These are phyloP conservation scores for Ormyrus labotus DNA, from an alignment of 2,888 invertebrate genomes.

Conservation along the genomic window DNA sequence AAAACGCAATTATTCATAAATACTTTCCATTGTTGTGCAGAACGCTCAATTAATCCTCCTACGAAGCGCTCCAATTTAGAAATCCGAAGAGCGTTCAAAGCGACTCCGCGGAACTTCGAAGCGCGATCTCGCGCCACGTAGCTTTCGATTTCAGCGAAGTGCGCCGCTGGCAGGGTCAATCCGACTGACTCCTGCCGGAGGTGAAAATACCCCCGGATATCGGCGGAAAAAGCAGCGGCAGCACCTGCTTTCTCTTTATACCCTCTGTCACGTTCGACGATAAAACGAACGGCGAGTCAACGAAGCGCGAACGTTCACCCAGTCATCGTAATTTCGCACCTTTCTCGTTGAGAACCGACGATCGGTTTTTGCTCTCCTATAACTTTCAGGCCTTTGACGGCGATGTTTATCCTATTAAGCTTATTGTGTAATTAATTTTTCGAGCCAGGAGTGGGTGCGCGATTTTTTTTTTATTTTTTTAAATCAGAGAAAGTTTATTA, in stretches of 20 bases:
- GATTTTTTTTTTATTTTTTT: no score
- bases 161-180: conserved; percentile 38
- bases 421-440: no score
- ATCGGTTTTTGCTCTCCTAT: no score
- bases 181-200: background rate
- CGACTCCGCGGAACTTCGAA: background rate
- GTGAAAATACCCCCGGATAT: conserved; percentile 31
- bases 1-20: no score
- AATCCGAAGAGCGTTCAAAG: background rate
- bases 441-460: no score
- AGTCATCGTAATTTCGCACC: conserved; percentile 47
- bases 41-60: no score
- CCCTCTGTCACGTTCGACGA: conserved; percentile 19
- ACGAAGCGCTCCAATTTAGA: background rate
- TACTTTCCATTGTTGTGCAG: no score
- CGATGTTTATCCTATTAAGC: no score
- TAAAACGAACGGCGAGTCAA: conserved; percentile 11
- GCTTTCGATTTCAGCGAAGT: conserved; percentile 34
- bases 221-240: background rate
- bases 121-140: background rate
- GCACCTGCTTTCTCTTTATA: conserved; percentile 45
- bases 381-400: no score
- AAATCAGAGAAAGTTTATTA: no score
- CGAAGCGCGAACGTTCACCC: conserved; percentile 15
- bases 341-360: background rate